phyloP scores from a whole-genome alignment of 2,113 vertebrate genomes.

The Neogale vison region DNA sequence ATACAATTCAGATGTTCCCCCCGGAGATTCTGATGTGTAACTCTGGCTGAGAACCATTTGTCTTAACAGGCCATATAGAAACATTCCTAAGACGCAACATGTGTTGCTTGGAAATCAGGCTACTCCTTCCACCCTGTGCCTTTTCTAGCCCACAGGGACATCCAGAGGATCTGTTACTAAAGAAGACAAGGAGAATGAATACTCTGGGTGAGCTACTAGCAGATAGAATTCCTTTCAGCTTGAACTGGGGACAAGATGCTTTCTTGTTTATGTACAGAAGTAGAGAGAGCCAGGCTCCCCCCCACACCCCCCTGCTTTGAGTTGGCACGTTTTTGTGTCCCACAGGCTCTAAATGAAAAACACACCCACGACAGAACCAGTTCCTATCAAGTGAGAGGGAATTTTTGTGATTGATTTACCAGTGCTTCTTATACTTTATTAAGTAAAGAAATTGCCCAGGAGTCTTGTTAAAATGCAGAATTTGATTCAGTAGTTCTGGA shows the following conservation, averaged over 20 bases:
- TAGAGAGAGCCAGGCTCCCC: background rate
- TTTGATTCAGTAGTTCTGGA: slow-evolving; percentile 43
- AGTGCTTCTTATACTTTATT: slow-evolving; percentile 41
- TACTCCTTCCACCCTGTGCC: background rate
- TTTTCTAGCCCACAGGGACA: background rate
- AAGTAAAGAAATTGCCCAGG: background rate
- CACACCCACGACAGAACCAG: background rate
- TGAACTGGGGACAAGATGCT: background rate
- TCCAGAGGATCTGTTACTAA: background rate
- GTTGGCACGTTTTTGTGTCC: background rate
- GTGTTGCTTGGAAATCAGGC: background rate
- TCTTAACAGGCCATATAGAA: background rate
- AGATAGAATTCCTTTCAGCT: background rate
- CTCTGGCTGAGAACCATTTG: background rate
- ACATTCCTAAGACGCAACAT: background rate
- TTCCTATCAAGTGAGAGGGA: background rate
- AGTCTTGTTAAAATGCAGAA: slow-evolving; percentile 56
- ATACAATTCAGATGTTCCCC: background rate
- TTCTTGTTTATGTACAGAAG: slow-evolving; percentile 5
- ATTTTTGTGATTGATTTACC: slow-evolving; percentile 37
- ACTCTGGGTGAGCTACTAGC: background rate
- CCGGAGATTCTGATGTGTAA: background rate
- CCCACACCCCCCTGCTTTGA: background rate
- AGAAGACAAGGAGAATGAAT: background rate
- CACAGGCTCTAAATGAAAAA: background rate